Evolutionary conservation across 2,888 invertebrate genomes (phyloP).

Genomic region (Brachycybe producta): DNA sequence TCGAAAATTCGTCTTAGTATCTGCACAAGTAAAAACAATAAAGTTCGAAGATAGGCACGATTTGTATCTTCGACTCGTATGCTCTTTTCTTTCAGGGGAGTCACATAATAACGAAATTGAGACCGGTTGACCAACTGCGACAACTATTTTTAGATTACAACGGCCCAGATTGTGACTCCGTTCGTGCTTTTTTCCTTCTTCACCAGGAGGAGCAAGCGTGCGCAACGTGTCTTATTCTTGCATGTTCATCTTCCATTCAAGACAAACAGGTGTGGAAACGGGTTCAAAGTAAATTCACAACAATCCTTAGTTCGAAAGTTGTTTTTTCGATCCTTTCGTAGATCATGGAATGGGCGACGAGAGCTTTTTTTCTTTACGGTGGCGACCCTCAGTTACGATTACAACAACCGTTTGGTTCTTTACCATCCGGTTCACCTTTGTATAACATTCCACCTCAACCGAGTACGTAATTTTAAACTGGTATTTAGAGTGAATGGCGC

Average conservation of each 20-base stretch:
- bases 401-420: constrained; percentile 3
- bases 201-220: constrained; percentile 78
- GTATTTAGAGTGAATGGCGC: too few species aligned
- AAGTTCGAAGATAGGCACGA: constrained; percentile 11
- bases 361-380: constrained; percentile 84
- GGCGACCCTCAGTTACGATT: constrained; percentile 44
- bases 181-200: constrained; percentile 69
- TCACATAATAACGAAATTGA: constrained; percentile 64
- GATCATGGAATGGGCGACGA: constrained; percentile 70
- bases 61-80: neutral
- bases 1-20: constrained; percentile 68
- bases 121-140: constrained; percentile 76
- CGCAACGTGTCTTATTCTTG: constrained; percentile 71
- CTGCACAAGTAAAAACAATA: constrained; percentile 50
- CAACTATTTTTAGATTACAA: constrained; percentile 66
- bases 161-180: constrained; percentile 71
- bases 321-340: too few species aligned
- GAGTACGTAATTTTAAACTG: too few species aligned
- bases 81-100: constrained; percentile 45
- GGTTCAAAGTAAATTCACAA: too few species aligned
- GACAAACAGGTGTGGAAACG: constrained; percentile 46
- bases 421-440: too few species aligned
- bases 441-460: too few species aligned
- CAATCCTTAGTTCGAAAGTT: too few species aligned
- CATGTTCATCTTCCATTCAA: constrained; percentile 52